Evolutionary conservation across 1,140 invertebrate species (phyloP).

Genomic region (Antheraea mylitta): DNA sequence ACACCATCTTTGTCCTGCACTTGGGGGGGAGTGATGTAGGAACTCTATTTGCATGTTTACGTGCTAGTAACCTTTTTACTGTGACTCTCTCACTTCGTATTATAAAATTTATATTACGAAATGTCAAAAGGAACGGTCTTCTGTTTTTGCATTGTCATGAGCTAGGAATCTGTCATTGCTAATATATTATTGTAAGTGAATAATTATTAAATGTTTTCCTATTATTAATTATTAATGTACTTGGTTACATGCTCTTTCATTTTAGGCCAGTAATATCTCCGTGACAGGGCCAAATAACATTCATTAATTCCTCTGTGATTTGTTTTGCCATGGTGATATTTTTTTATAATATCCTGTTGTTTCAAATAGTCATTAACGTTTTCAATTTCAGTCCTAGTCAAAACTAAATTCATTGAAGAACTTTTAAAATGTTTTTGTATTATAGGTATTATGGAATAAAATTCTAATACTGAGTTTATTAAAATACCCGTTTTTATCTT

Average conservation of each 20-base stretch:
- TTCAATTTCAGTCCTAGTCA: conserved; percentile 16
- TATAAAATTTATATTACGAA: no score
- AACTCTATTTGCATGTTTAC: no score
- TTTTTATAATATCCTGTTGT: conserved; percentile 24
- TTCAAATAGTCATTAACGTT: conserved; percentile 20
- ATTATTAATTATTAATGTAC: conserved; percentile 21
- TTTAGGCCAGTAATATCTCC: conserved; percentile 26
- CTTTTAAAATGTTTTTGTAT: conserved; percentile 21
- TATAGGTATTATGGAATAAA: conserved; percentile 20
- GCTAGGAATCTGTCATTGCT: no score
- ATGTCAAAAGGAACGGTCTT: no score
- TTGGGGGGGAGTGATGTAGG: no score
- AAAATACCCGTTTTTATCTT: conserved; percentile 22
- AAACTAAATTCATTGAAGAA: conserved; percentile 22
- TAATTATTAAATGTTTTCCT: no score
- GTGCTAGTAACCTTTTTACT: no score
- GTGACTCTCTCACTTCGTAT: no score
- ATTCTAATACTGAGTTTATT: conserved; percentile 14
- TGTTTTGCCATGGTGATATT: conserved; percentile 29
- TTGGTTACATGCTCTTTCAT: conserved; percentile 22
- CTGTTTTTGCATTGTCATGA: no score
- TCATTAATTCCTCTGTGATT: conserved; percentile 28
- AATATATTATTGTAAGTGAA: no score
- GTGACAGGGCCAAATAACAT: conserved; percentile 18
- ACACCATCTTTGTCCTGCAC: no score